These are phyloP conservation scores for Busseola fusca DNA, from an alignment of 2,888 invertebrate species.

Conservation along the genomic window DNA sequence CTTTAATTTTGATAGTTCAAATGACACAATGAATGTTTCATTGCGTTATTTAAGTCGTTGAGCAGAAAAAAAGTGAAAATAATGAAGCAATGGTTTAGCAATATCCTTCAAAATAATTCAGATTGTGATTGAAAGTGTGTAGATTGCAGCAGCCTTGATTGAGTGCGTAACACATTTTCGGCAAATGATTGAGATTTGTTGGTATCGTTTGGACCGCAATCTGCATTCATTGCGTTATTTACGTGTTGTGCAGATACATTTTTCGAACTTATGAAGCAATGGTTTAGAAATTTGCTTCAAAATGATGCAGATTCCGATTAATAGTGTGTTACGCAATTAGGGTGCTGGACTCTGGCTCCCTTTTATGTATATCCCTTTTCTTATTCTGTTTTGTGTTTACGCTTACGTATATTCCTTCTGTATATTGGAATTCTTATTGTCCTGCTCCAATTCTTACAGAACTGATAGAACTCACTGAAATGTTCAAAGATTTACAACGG, in stretches of 20 bases:
- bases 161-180: no score
- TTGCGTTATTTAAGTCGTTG: not conserved
- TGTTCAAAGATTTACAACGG: conserved; percentile 12
- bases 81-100: not conserved
- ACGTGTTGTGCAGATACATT: no score
- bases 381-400: conserved; percentile 1
- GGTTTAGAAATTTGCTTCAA: no score
- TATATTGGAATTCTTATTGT: conserved; percentile 3
- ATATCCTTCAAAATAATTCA: not conserved
- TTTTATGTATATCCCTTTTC: not conserved
- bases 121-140: not conserved
- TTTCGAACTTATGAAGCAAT: no score
- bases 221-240: no score
- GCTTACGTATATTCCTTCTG: conserved; percentile 1
- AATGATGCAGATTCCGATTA: no score
- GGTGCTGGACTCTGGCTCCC: not conserved
- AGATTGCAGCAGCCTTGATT: no score
- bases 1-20: not conserved
- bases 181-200: no score
- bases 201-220: no score
- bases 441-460: not conserved
- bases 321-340: no score
- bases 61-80: not conserved
- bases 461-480: conserved; percentile 6
- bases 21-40: not conserved